A percentile compares a stretch with the other conserved stretches of the same genome.
Evolutionary conservation across 1,140 invertebrate genomes (phyloP).

Genomic region (Paracyclopina nana): DNA sequence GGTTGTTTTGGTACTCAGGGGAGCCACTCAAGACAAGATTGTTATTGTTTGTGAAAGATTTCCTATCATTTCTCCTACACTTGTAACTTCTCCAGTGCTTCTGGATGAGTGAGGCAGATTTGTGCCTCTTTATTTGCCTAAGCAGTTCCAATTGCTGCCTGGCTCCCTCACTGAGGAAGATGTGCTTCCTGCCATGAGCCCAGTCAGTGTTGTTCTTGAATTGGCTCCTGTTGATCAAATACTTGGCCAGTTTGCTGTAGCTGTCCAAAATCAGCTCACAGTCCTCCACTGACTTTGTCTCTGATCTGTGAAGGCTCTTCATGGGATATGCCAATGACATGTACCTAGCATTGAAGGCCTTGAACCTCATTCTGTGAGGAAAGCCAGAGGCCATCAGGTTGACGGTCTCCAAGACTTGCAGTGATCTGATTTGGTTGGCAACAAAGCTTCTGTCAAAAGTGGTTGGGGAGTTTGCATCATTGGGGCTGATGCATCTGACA

Average conservation of each 20-base stretch:
- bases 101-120: constrained; percentile 52
- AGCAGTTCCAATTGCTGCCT: constrained; percentile 65
- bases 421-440: constrained; percentile 60
- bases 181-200: constrained; percentile 77
- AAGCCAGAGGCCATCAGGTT: constrained; percentile 76
- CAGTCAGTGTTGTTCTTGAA: constrained; percentile 43
- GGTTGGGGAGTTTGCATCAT: constrained; percentile 41
- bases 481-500: constrained; percentile 70
- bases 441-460: constrained; percentile 55
- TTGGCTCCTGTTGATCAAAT: constrained; percentile 19
- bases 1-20: neutral
- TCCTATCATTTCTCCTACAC: constrained; percentile 31
- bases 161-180: constrained; percentile 80
- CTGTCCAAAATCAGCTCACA: constrained; percentile 51
- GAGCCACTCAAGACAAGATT: constrained; percentile 7
- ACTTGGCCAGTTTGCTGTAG: constrained; percentile 29
- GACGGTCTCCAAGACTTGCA: constrained; percentile 83
- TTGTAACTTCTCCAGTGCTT: constrained; percentile 58
- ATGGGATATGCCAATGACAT: constrained; percentile 50
- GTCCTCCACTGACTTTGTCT: constrained; percentile 58
- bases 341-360: constrained; percentile 73
- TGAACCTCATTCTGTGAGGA: constrained; percentile 82
- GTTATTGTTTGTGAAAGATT: constrained; percentile 22
- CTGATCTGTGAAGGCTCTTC: constrained; percentile 44
- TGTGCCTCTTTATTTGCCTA: constrained; percentile 47